Conservation (phyloP, 1,140 invertebrate genomes). For the Meloidogyne chitwoodi region DNA sequence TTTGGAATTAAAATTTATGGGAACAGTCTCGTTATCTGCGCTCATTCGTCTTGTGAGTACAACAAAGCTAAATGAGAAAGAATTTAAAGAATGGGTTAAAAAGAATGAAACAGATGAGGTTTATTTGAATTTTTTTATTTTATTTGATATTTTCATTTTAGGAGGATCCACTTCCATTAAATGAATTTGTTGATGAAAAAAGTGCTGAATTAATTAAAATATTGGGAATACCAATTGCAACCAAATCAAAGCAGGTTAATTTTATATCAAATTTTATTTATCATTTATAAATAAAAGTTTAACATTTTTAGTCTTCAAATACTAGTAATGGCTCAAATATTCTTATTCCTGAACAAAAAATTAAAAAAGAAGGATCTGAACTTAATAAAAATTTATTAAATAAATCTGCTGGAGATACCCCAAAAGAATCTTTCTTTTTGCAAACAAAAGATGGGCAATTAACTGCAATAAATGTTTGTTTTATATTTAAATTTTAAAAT, state of each 20-base stretch:
- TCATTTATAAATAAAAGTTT: not conserved
- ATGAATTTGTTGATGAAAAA: conserved; percentile 5
- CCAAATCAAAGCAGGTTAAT: not conserved
- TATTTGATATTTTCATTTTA: not conserved
- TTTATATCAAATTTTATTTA: not conserved
- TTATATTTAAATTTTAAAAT: not conserved
- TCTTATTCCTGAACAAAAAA: not conserved
- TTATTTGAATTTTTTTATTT: not conserved
- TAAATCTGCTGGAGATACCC: not conserved
- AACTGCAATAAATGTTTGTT: not conserved
- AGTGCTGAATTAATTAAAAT: not conserved
- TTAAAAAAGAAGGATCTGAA: not conserved
- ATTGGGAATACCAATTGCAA: not conserved
- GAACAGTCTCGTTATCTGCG: conserved; percentile 8
- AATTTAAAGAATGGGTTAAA: conserved; percentile 17
- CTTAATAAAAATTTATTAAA: not conserved
- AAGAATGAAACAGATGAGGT: not conserved
- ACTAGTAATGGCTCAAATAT: not conserved
- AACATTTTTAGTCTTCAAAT: not conserved
- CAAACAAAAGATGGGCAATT: conserved; percentile 11
- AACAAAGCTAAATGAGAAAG: conserved; percentile 10
- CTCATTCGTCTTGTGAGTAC: conserved; percentile 13
- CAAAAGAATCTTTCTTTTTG: not conserved
- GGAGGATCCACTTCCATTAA: conserved; percentile 9
- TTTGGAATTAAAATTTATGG: conserved; percentile 16